phyloP scores from a whole-genome alignment of 2,113 vertebrate genomes.

The Thryonomys swinderianus region DNA sequence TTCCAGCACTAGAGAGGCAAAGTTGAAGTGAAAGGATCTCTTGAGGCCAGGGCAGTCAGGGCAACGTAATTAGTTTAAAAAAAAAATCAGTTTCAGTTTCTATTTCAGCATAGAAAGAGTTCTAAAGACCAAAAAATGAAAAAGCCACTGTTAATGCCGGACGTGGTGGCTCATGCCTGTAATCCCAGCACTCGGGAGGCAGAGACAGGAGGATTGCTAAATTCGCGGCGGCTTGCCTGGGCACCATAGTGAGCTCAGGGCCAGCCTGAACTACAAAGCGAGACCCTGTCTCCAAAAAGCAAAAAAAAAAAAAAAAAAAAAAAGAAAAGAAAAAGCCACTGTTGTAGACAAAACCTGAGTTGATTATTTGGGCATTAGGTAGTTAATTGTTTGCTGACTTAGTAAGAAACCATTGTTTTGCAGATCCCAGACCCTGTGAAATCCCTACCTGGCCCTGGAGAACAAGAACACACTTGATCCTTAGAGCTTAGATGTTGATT shows the following conservation, averaged over 20 bases:
- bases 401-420: conserved; percentile 6
- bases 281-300: too few relatives aligned
- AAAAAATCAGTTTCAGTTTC: background rate
- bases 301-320: too few relatives aligned
- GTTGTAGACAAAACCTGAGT: background rate
- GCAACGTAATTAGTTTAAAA: background rate
- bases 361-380: background rate
- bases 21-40: background rate
- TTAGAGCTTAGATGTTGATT: background rate
- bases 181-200: too few relatives aligned
- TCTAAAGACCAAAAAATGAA: conserved; percentile 3
- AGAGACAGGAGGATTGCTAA: too few relatives aligned
- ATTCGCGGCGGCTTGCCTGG: too few relatives aligned
- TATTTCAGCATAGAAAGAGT: background rate
- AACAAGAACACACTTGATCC: too few relatives aligned
- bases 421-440: background rate
- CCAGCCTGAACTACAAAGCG: too few relatives aligned
- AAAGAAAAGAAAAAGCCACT: too few relatives aligned
- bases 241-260: too few relatives aligned
- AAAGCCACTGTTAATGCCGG: background rate
- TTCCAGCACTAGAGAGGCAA: background rate
- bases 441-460: background rate
- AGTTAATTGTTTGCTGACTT: background rate
- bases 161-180: too few relatives aligned
- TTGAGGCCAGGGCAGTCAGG: background rate